Base-by-base conservation (phyloP, 1,140 invertebrate genomes). In the Venustaconcha ellipsiformis region DNA sequence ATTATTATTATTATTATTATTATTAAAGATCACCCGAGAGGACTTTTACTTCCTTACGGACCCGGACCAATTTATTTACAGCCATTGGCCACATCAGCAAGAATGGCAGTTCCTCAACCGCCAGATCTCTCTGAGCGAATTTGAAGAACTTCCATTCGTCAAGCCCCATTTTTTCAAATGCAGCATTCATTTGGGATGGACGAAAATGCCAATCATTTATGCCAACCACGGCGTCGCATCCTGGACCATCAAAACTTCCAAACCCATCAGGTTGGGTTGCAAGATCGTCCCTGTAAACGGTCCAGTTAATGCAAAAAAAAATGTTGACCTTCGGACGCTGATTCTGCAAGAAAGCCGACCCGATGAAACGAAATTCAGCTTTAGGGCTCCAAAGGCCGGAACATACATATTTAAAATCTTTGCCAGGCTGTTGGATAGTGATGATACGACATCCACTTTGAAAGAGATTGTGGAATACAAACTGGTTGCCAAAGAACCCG, bases 31-130 rank as follows among this genome's bases (percentile, higher is more conserved):
- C 18, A 70, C 67, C 6, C 68, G 68, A 58, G 88, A 89, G 73
- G 89, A 90, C 75, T 90, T 89, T 75, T 90, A 90, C 78, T 90
- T 90, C 78, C 79, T 90, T 73, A 87, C 88, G 13, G 88, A 90
- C 67, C 89, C 89, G 8, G 86, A 88, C 55, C 87, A 89, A 62
- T 89, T 56, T 58, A 85, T 87, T 77, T 90, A 89, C 76, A 89
- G 88, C 69, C 89, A 90, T 80, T 89, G 87, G 83, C 85, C 89
- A 0, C 88, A 90, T 55, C 85, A 88, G 56, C 80, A 80, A 2
- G 81, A 85, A 69, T 90, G 89, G 89, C 88, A 90, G 80, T 83
- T 90, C 20, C 79, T 90, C 17, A 72, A 82, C 57, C 72, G 83
- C 26, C 81, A 83, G 14, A 80, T 86, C 71, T 75, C 74, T 0